These are phyloP conservation scores for Platichthys flesus DNA, from an alignment of 2,113 vertebrate genomes.

Conservation along the genomic window DNA sequence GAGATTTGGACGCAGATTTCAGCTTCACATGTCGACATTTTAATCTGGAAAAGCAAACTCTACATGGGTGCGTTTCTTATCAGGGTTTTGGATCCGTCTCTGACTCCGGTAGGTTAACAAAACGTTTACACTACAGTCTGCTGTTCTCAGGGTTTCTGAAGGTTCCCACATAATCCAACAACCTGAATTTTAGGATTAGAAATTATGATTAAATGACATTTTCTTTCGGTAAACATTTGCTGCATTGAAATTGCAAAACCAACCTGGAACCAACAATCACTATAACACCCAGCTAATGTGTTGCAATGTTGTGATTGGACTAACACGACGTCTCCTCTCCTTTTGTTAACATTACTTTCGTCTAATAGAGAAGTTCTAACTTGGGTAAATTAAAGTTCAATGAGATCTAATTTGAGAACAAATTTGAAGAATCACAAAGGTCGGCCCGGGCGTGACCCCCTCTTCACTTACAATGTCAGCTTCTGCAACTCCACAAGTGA, in stretches of 20 bases:
- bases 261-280: neutral
- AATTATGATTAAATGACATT: neutral
- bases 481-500: too few relatives aligned
- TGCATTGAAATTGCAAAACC: neutral
- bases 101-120: conserved; percentile 12
- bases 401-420: too few relatives aligned
- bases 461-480: too few relatives aligned
- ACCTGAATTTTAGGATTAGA: too few relatives aligned
- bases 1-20: neutral
- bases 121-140: too few relatives aligned
- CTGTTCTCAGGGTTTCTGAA: neutral
- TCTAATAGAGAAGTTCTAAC: too few relatives aligned
- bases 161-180: too few relatives aligned
- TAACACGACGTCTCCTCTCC: too few relatives aligned
- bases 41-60: conserved; percentile 27
- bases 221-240: neutral
- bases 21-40: neutral
- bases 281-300: neutral
- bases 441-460: too few relatives aligned
- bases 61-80: conserved; percentile 48
- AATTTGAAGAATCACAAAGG: too few relatives aligned
- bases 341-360: too few relatives aligned
- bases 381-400: too few relatives aligned
- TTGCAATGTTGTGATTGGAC: neutral
- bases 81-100: conserved; percentile 32